Evolutionary conservation across 2,888 invertebrate species (phyloP).

Genomic region (Loripinus fragilis): DNA sequence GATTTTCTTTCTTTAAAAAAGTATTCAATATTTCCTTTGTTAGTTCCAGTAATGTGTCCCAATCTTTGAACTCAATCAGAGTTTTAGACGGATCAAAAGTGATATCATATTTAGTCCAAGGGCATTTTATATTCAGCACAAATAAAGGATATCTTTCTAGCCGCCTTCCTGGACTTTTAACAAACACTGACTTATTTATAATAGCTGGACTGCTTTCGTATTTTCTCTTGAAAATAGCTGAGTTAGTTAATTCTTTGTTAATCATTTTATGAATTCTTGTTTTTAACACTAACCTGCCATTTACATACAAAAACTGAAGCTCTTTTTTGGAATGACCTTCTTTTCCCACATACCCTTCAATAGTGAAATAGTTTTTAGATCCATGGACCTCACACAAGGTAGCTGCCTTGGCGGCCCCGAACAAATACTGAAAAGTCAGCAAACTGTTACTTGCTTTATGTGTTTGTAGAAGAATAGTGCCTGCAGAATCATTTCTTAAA

Average conservation of each 20-base stretch:
- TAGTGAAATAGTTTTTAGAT: constrained; percentile 84
- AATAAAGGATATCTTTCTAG: constrained; percentile 84
- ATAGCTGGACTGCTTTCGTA: constrained; percentile 28
- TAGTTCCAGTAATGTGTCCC: constrained; percentile 84
- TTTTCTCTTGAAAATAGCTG: constrained; percentile 67
- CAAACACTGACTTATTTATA: constrained; percentile 21
- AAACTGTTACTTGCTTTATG: constrained; percentile 86
- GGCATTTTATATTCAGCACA: constrained; percentile 86
- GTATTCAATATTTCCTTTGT: constrained; percentile 82
- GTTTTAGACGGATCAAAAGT: constrained; percentile 85
- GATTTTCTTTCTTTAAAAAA: constrained; percentile 72
- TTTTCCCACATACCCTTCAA: constrained; percentile 86
- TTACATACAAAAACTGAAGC: constrained; percentile 88
- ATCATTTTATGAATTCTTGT: constrained; percentile 85
- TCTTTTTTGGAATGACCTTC: constrained; percentile 84
- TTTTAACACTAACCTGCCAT: constrained; percentile 86
- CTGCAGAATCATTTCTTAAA: constrained; percentile 87
- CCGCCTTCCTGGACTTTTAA: constrained; percentile 72
- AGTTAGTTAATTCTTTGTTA: constrained; percentile 81
- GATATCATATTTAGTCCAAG: constrained; percentile 85
- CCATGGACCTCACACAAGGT: constrained; percentile 83
- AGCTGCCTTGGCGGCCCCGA: constrained; percentile 83
- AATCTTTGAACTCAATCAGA: constrained; percentile 86
- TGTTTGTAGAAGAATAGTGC: constrained; percentile 86
- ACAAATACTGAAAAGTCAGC: constrained; percentile 85